Evolutionary conservation across 2,888 invertebrate genomes (phyloP).

Genomic region (Baccha elongata): DNA sequence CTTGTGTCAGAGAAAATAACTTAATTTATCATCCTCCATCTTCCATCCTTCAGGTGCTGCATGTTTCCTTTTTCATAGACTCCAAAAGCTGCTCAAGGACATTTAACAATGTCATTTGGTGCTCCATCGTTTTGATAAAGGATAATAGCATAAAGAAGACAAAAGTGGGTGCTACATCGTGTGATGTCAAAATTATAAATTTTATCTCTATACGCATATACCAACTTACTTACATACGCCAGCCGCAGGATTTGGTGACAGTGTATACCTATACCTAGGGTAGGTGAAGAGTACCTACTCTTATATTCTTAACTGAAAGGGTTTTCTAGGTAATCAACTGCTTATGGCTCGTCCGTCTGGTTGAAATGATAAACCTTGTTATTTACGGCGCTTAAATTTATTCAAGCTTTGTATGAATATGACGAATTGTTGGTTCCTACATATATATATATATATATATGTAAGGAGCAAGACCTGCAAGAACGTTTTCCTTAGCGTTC

Average conservation of each 20-base stretch:
- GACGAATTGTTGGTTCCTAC: constrained; percentile 60
- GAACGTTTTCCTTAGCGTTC: constrained; percentile 19
- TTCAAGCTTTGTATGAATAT: constrained; percentile 65
- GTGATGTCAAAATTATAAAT: constrained; percentile 62
- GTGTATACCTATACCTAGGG: neutral
- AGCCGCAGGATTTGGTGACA: constrained; percentile 41
- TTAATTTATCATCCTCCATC: constrained; percentile 48
- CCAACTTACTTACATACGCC: constrained; percentile 24
- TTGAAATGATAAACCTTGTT: constrained; percentile 64
- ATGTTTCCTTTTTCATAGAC: neutral
- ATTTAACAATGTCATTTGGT: constrained; percentile 67
- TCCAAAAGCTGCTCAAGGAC: constrained; percentile 42
- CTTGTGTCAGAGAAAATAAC: constrained; percentile 42
- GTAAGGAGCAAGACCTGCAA: too few relatives aligned
- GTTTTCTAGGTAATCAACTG: constrained; percentile 51
- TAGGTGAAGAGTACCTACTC: too few relatives aligned
- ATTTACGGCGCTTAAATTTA: constrained; percentile 65
- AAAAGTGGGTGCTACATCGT: constrained; percentile 60
- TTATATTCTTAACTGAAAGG: constrained; percentile 16
- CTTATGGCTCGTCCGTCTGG: constrained; percentile 50
- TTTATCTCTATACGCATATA: constrained; percentile 59
- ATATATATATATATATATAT: too few relatives aligned
- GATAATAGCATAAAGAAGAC: constrained; percentile 56
- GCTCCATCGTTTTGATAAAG: constrained; percentile 59
- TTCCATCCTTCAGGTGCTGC: constrained; percentile 34